Conservation (phyloP, 2,113 vertebrate genomes). For the Pollimyrus isidori region DNA sequence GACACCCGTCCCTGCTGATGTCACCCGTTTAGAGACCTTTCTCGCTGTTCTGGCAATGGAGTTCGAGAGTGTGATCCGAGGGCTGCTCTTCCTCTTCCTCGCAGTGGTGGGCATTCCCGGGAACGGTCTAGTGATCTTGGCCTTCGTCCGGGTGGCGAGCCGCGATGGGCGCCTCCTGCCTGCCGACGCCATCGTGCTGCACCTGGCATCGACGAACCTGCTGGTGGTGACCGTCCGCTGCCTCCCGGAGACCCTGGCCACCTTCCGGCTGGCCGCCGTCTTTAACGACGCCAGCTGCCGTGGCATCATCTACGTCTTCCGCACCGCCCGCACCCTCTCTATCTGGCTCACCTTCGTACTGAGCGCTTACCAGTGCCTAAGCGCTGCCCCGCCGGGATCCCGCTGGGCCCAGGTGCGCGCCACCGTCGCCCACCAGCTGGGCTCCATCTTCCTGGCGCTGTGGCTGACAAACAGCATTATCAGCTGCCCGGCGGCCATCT, state of each 20-base stretch:
- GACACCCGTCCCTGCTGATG: background rate
- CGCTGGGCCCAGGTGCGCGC: constrained; percentile 40
- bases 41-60: constrained; percentile 34
- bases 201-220: constrained; percentile 56
- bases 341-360: constrained; percentile 66
- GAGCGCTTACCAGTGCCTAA: constrained; percentile 60
- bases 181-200: constrained; percentile 57
- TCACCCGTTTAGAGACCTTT: background rate
- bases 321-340: constrained; percentile 55
- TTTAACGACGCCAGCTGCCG: constrained; percentile 55
- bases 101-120: constrained; percentile 53
- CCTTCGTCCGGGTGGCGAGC: constrained; percentile 45
- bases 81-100: constrained; percentile 55
- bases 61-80: constrained; percentile 37
- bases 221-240: constrained; percentile 55
- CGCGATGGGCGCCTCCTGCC: constrained; percentile 50
- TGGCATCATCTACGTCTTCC: constrained; percentile 56
- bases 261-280: constrained; percentile 43
- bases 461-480: constrained; percentile 55
- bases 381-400: constrained; percentile 54
- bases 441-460: constrained; percentile 45
- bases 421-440: constrained; percentile 38
- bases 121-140: constrained; percentile 50
- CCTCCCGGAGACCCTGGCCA: constrained; percentile 54
- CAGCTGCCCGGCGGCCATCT: constrained; percentile 42